A percentile compares a stretch with the other conserved stretches of the same genome.
Evolutionary conservation across 2,797 vertebrate species (phyloP).

Genomic region (Sebastes vulpes): DNA sequence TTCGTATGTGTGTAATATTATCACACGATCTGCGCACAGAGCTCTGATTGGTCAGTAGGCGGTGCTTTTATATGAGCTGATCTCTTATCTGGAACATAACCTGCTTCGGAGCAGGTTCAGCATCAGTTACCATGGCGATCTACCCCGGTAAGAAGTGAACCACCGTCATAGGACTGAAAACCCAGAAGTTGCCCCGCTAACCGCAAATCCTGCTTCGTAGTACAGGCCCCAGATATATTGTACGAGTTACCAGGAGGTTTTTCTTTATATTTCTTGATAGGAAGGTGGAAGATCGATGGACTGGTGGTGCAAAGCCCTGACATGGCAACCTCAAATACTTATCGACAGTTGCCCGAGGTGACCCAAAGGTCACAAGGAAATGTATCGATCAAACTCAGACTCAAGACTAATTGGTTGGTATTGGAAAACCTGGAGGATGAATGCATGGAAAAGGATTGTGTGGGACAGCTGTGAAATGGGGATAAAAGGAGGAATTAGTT

Average conservation of each 20-base stretch:
- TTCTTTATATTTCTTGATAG: constrained; percentile 37
- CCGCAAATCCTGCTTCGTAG: too few relatives aligned
- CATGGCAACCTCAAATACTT: constrained; percentile 29
- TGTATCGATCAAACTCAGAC: constrained; percentile 37
- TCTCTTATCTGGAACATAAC: too few relatives aligned
- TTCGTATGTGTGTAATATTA: too few relatives aligned
- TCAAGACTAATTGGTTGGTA: constrained; percentile 39
- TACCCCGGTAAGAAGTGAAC: too few relatives aligned
- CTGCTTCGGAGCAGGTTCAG: too few relatives aligned
- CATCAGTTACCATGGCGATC: too few relatives aligned
- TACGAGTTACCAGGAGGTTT: constrained; percentile 39
- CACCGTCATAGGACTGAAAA: too few relatives aligned
- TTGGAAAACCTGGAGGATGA: constrained; percentile 24
- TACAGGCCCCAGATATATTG: constrained; percentile 4
- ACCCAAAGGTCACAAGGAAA: constrained; percentile 49
- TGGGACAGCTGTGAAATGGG: not conserved
- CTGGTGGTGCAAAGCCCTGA: constrained; percentile 20
- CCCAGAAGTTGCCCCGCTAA: too few relatives aligned
- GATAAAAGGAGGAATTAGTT: not conserved
- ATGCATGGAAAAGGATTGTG: not conserved
- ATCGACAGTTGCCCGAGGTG: constrained; percentile 45
- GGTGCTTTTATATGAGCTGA: too few relatives aligned
- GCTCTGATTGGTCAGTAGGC: too few relatives aligned
- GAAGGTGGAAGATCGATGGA: constrained; percentile 50
- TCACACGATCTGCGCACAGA: too few relatives aligned